Base-by-base conservation (phyloP, 2,888 invertebrate species). In the Rhorus exstirpatorius region DNA sequence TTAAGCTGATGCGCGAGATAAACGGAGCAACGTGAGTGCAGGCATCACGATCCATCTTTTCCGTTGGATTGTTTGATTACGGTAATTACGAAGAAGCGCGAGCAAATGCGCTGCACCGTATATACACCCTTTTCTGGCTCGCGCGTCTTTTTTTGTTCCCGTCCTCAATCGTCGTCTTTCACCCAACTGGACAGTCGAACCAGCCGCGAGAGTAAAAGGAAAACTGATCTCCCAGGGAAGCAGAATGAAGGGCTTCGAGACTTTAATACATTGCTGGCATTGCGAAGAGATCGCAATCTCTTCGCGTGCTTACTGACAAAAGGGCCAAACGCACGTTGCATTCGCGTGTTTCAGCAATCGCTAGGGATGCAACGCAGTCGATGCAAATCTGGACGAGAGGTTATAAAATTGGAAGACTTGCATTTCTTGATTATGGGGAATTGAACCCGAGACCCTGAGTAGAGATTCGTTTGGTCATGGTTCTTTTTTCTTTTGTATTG, bases 61-160 rank as follows among this genome's bases (percentile, higher is more conserved):
- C 82, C 76, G 80, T 83, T 85, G 87, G 87, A 90, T 90, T 90
- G 89, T 91, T 90, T 89, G 89, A 89, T 88, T 89, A 88, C 85
- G 89, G 89, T 90, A 91, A 91, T 91, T 91, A 88, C 88, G 86
- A 86, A n/a, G 80, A 83, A 85, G 84, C 74, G 80, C 83, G 83
- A 84, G 79, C 70, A 78, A 82, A 82, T 75, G 63, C 79, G 41
- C 68, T 46, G 71, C 75, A 60, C 74, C n/a, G 51, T 70, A 61
- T 51, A 61, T 14, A 60, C 14, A 31, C 14, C 17, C 8, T 46
- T 55, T 58, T 51, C 38, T 3, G 38, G 1, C 41, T 19, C 63
- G 7, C 19, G 8, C 10, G 1, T 19, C 19, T 46, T 53, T 61
- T 55, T 68, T 35, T 41, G 10, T 35, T 1, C 31, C 6, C 31